Base-by-base conservation (phyloP, 2,113 vertebrate genomes). In the Fulica atra region DNA sequence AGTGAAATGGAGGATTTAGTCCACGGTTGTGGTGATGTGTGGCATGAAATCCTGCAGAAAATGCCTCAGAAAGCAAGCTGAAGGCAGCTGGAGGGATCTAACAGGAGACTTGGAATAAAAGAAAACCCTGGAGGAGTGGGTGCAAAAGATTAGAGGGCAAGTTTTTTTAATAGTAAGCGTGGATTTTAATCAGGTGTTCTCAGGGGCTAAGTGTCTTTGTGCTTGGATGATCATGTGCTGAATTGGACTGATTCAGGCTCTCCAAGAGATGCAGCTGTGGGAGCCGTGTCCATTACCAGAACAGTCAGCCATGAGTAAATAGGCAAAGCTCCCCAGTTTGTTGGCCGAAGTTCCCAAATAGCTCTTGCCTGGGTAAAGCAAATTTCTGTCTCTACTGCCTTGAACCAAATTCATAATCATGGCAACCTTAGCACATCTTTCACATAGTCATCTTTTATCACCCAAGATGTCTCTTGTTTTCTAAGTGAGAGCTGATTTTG, bases 171-270 rank as follows among this genome's bases (percentile, higher is more conserved):
- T 3, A 54, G 15, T 35, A 60, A 77, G 11, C 46, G 36, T 66
- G n/a, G 8, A 51, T 24, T 59, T 79, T 46, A 56, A 38, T 23
- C 2, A 0, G 18, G 7, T 63, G 12, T 59, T 44, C 18, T 69
- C 44, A 50, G 31, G 59, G n/a, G 33, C 10, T 18, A 63, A 40
- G 18, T 40, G 33, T 25, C 35, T 36, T 25, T 84, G 51, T 81
- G 57, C 50, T 77, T 48, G 26, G 19, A 28, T 76, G 56, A 17
- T 31, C 14, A 15, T 35, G 26, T 46, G n/a, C 64, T 28, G 46
- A 44, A 36, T 1, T 33, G 51, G 15, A 13, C 11, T 11, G 19
- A 2, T 9, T 1, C 0, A 65, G 21, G 51, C 19, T 26, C 40
- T 85, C 4, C 1, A 80, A 57, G 54, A 68, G 38, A 15, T 29